Evolutionary conservation across 2,888 invertebrate species (phyloP).

Genomic region (Epinotia ramella): DNA sequence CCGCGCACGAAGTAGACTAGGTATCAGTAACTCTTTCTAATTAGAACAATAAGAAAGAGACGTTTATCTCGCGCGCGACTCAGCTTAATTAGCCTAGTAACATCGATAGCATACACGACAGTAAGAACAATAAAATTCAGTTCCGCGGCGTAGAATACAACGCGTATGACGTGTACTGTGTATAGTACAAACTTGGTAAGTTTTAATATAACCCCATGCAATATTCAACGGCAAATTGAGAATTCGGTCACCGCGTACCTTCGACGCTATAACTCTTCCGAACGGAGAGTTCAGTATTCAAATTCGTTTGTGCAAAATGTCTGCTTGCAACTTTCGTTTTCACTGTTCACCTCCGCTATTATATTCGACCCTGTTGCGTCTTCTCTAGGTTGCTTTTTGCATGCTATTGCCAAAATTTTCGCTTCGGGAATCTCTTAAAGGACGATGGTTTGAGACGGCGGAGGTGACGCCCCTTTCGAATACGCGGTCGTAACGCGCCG

Average conservation of each 20-base stretch:
- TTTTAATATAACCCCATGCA: too few relatives aligned
- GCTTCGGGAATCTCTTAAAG: constrained; percentile 66
- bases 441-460: constrained; percentile 68
- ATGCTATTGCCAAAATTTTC: constrained; percentile 68
- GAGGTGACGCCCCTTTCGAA: constrained; percentile 72
- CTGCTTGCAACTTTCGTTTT: constrained; percentile 80
- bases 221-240: constrained; percentile 35
- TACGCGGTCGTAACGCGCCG: constrained; percentile 58
- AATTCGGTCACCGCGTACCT: constrained; percentile 35
- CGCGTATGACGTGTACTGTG: too few relatives aligned
- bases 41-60: too few relatives aligned
- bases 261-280: constrained; percentile 38
- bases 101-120: too few relatives aligned
- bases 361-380: constrained; percentile 57
- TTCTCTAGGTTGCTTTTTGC: constrained; percentile 55
- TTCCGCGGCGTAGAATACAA: too few relatives aligned
- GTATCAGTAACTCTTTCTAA: too few relatives aligned
- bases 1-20: too few relatives aligned
- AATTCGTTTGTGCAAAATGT: constrained; percentile 82
- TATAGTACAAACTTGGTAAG: too few relatives aligned
- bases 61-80: too few relatives aligned
- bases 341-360: constrained; percentile 55
- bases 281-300: constrained; percentile 67
- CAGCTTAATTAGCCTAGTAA: too few relatives aligned
- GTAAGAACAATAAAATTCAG: too few relatives aligned